Percentiles rank a stretch among this genome's conserved stretches.
phyloP scores from a whole-genome alignment of 2,113 vertebrate genomes.

The Actenoides lindsayi region DNA sequence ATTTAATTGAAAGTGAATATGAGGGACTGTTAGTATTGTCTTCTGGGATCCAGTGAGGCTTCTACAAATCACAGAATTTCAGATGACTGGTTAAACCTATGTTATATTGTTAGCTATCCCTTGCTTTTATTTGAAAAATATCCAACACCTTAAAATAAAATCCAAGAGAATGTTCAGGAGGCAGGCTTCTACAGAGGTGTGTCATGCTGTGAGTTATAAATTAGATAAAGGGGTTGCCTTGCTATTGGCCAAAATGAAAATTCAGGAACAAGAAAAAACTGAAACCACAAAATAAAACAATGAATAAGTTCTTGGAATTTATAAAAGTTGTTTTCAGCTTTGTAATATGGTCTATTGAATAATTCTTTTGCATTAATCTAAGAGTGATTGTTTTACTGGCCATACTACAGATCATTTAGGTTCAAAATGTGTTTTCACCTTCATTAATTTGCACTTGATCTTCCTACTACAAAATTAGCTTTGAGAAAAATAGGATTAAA shows the following conservation, averaged over 20 bases:
- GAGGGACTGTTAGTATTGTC: not conserved
- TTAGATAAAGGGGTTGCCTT: not conserved
- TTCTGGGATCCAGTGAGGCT: not conserved
- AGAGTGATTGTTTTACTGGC: not conserved
- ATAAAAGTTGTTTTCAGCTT: not conserved
- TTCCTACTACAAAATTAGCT: not conserved
- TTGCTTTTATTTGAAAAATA: not conserved
- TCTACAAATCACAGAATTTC: conserved; percentile 8
- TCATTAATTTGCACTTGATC: not conserved
- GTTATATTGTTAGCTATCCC: not conserved
- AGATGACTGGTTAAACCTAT: not conserved
- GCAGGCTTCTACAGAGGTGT: not conserved
- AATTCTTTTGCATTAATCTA: not conserved
- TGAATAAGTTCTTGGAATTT: not conserved
- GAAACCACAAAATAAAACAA: not conserved
- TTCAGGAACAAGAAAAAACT: not conserved
- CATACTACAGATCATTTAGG: not conserved
- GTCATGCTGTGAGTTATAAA: not conserved
- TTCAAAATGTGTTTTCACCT: not conserved
- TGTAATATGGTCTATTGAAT: not conserved
- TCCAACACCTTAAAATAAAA: not conserved
- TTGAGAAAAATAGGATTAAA: not conserved
- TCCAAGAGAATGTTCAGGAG: not conserved
- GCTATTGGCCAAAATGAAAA: not conserved
- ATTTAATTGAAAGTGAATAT: conserved; percentile 44